Percentiles rank a stretch among this genome's conserved stretches.
phyloP scores from a whole-genome alignment of 2,888 invertebrate genomes.

The Sphecodes monilicornis region DNA sequence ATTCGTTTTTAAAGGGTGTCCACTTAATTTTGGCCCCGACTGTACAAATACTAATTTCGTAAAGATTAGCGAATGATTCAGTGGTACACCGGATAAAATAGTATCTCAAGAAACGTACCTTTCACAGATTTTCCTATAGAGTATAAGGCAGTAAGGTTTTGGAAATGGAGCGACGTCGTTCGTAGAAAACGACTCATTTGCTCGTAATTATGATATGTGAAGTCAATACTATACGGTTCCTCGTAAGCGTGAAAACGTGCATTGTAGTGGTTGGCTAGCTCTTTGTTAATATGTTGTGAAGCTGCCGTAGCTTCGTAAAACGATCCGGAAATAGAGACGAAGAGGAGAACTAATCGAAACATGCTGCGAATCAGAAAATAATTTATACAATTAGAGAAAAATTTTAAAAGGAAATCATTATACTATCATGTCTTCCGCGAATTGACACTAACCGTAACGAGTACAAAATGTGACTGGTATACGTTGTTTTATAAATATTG shows the following conservation, averaged over 20 bases:
- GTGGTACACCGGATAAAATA: not conserved
- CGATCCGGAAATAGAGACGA: conserved; percentile 63
- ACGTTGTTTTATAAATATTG: not conserved
- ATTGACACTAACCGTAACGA: not conserved
- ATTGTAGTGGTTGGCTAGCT: conserved; percentile 77
- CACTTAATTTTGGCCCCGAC: no score
- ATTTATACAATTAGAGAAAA: not conserved
- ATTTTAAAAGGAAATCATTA: not conserved
- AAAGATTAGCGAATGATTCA: not conserved
- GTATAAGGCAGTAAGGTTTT: conserved; percentile 95
- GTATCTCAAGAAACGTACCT: conserved; percentile 86
- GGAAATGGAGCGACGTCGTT: conserved; percentile 92
- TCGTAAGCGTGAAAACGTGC: conserved; percentile 79
- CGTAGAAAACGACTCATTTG: conserved; percentile 93
- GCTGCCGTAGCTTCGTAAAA: conserved; percentile 62
- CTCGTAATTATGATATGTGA: conserved; percentile 94
- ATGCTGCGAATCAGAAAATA: conserved; percentile 56
- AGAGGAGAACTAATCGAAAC: conserved; percentile 62
- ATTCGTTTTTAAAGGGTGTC: no score
- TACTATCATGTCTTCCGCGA: not conserved
- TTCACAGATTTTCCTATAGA: conserved; percentile 97
- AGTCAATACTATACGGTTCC: conserved; percentile 87
- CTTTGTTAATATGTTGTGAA: conserved; percentile 69
- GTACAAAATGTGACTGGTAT: not conserved
- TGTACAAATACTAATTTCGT: not conserved